Evolutionary conservation across 2,888 invertebrate species (phyloP), one percentile per base, ranked within the genome.

Genomic region (Ormyrus labotus): DNA sequence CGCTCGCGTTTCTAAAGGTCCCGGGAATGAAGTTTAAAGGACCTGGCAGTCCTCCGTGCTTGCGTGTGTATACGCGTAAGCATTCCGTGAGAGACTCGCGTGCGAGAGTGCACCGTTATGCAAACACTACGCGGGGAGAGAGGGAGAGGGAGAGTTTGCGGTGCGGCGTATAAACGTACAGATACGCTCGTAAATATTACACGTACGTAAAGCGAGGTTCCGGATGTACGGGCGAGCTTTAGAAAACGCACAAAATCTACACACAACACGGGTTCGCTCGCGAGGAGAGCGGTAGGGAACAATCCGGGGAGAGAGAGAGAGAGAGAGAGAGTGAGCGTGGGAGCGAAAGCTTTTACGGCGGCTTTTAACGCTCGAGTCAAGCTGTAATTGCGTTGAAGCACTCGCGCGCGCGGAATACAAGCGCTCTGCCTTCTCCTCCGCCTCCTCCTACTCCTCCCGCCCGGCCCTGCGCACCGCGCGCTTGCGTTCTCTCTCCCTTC

Each of bases 351-450:
- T 84, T 83, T 84, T 80, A 84, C 68, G 82, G 73, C 80, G 78
- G 83, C 83, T 85, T 84, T 85, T 84, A 83, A 83, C 82, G 81
- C 81, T 77, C 80, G 81, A 82, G 73, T 83, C 82, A 63, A 80
- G 80, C 81, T 80, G 83, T 83, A 83, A 84, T 85, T 84, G 83
- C 81, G 81, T 81, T 83, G 64, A 80, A 82, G 78, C 75, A 55
- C 74, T 78, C 74, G 64, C 75, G 73, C 67, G 68, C 65, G 55
- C 64, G 64, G 50, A 70, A 69, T 72, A 71, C 78, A 70, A 73
- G 63, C 69, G 55, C 61, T 13, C 13, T 5, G 13, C 9, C 45
- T 34, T 60, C 69, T 8, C 13, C 34, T 55, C 10, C 13, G 6
- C 6, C 60, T 34, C 47, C 34, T 9, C 9, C 9, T 10, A 34